phyloP scores from a whole-genome alignment of 2,113 vertebrate genomes.

The Dendrocopos noguchii region DNA sequence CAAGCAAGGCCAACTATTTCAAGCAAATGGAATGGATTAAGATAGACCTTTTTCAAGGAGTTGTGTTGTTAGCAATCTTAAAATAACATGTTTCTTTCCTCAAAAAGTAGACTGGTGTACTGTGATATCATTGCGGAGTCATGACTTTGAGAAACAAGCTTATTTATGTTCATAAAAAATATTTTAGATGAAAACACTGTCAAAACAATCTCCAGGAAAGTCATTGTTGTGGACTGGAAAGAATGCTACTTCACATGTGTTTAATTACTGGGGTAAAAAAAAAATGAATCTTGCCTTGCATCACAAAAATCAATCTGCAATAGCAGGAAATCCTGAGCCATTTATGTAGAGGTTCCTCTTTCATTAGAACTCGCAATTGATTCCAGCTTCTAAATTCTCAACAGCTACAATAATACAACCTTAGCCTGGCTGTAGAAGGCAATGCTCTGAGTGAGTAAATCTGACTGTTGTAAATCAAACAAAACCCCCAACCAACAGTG shows the following conservation, averaged over 20 bases:
- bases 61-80: slow-evolving; percentile 38
- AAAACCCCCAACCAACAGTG: background rate
- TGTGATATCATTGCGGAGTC: slow-evolving; percentile 47
- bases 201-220: slow-evolving; percentile 63
- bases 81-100: slow-evolving; percentile 43
- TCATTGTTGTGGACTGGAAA: slow-evolving; percentile 65
- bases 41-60: background rate
- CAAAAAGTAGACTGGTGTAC: slow-evolving; percentile 6
- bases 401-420: slow-evolving; percentile 52
- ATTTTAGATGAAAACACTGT: slow-evolving; percentile 69
- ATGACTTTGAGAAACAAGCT: slow-evolving; percentile 32
- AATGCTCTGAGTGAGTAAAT: background rate
- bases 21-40: slow-evolving; percentile 10
- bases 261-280: slow-evolving; percentile 67
- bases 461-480: background rate
- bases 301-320: slow-evolving; percentile 69
- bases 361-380: slow-evolving; percentile 66
- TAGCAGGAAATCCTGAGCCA: slow-evolving; percentile 77
- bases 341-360: slow-evolving; percentile 67
- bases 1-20: background rate
- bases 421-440: background rate
- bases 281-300: slow-evolving; percentile 60
- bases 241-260: slow-evolving; percentile 71
- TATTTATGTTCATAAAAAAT: slow-evolving; percentile 55
- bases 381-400: slow-evolving; percentile 70